Conservation (phyloP, 1,140 invertebrate species). For the Cylas formicarius region DNA sequence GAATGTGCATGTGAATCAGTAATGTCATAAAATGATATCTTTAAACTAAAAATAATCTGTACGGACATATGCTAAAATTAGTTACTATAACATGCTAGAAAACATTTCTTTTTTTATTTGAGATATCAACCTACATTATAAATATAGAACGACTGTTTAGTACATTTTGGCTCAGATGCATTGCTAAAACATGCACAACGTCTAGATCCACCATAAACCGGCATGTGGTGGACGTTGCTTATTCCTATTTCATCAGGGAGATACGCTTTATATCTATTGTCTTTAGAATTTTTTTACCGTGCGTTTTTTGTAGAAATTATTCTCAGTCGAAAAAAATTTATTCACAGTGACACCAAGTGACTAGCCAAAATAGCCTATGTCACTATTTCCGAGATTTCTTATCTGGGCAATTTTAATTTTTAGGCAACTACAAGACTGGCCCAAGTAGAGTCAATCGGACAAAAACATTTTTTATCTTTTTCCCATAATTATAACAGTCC, state of each 20-base stretch:
- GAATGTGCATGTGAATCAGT: too few relatives aligned
- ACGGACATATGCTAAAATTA: neutral
- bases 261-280: constrained; percentile 2
- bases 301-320: constrained; percentile 1
- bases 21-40: too few relatives aligned
- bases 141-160: neutral
- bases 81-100: neutral
- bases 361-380: too few relatives aligned
- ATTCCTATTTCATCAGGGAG: constrained; percentile 2
- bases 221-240: constrained; percentile 1
- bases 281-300: constrained; percentile 1
- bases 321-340: neutral
- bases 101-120: constrained; percentile 1
- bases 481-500: too few relatives aligned
- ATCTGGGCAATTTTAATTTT: too few relatives aligned
- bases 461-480: too few relatives aligned
- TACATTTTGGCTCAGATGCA: constrained; percentile 1
- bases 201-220: neutral
- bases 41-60: too few relatives aligned
- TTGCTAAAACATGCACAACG: constrained; percentile 4
- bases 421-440: too few relatives aligned
- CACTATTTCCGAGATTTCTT: too few relatives aligned
- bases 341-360: too few relatives aligned
- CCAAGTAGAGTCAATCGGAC: too few relatives aligned
- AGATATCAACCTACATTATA: neutral